phyloP scores from a whole-genome alignment of 2,113 vertebrate species.

The Bagarius yarrelli region DNA sequence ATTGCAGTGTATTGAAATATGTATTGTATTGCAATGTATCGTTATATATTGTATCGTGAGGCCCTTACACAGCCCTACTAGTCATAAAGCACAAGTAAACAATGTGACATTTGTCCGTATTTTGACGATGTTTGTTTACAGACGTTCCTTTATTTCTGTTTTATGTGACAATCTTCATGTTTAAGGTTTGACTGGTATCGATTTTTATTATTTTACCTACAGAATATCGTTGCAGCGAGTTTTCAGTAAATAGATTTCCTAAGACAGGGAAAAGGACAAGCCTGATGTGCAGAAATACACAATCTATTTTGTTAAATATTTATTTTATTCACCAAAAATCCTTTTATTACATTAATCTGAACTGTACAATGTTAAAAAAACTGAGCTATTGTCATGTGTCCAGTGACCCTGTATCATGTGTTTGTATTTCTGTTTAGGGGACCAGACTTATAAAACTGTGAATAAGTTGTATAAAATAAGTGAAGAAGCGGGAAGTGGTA shows the following conservation, averaged over 20 bases:
- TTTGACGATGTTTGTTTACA: not conserved
- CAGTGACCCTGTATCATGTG: conserved; percentile 19
- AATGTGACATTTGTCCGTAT: not conserved
- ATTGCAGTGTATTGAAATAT: too few relatives aligned
- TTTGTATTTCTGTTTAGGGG: conserved; percentile 21
- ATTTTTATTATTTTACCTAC: not conserved
- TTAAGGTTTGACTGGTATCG: not conserved
- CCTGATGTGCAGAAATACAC: too few relatives aligned
- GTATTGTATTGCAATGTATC: too few relatives aligned
- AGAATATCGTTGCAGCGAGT: not conserved
- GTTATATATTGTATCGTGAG: too few relatives aligned
- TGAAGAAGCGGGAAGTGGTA: too few relatives aligned
- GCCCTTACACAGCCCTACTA: too few relatives aligned
- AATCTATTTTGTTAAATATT: too few relatives aligned
- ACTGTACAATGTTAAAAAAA: not conserved
- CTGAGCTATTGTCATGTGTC: conserved; percentile 26
- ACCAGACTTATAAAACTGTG: conserved; percentile 17
- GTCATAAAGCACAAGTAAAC: not conserved
- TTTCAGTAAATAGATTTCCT: not conserved
- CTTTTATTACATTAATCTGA: not conserved
- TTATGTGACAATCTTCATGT: not conserved
- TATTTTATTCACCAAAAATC: not conserved
- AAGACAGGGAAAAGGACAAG: too few relatives aligned
- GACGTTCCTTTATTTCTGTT: not conserved
- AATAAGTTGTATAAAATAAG: not conserved